These are phyloP conservation scores for Pyrrhosoma nymphula DNA, from an alignment of 2,888 invertebrate species.

Conservation along the genomic window DNA sequence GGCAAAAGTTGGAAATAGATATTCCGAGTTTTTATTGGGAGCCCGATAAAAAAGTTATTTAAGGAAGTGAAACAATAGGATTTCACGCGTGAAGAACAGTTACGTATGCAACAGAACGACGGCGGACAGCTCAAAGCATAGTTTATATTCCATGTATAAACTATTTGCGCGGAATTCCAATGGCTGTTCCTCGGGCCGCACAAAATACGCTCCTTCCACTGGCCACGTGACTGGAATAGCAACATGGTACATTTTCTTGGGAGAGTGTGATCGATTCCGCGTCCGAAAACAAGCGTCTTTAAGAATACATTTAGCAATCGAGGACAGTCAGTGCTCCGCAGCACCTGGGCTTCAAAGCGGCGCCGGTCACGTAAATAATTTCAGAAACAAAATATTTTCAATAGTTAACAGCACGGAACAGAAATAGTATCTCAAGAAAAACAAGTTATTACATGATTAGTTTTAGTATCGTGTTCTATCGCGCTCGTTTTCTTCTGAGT, in stretches of 20 bases:
- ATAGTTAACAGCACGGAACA: not conserved
- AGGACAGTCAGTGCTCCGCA: not conserved
- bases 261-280: not conserved
- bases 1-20: not conserved
- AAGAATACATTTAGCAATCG: not conserved
- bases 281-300: not conserved
- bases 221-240: not conserved
- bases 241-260: not conserved
- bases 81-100: not conserved
- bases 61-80: constrained; percentile 5
- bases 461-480: no score
- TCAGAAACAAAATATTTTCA: not conserved
- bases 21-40: not conserved
- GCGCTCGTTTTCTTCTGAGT: no score
- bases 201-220: not conserved
- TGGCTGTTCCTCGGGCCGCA: not conserved
- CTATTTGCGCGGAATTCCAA: constrained; percentile 10
- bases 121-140: not conserved
- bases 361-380: not conserved
- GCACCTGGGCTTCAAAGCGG: not conserved
- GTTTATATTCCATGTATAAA: constrained; percentile 15
- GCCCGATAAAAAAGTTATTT: not conserved
- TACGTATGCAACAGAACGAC: not conserved
- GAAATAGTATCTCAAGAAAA: no score
- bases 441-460: no score